Evolutionary conservation across 1,140 invertebrate species (phyloP).

Genomic region (Radopholus similis): DNA sequence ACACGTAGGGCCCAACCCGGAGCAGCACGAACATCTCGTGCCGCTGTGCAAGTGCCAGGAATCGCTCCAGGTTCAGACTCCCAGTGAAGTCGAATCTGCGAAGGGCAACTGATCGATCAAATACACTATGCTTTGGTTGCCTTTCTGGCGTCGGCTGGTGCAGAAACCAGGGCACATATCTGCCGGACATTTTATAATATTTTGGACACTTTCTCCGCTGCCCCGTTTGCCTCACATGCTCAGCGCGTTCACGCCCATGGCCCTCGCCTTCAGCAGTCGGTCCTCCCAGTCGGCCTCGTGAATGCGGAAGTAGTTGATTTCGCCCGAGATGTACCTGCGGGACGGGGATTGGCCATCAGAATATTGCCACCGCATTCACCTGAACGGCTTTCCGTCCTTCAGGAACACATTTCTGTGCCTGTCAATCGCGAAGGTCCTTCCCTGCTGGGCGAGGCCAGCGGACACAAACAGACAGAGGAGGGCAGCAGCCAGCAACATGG

Average conservation of each 20-base stretch:
- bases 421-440: slow-evolving; percentile 57
- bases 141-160: slow-evolving; percentile 74
- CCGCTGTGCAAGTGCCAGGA: slow-evolving; percentile 74
- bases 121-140: neutral
- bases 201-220: no score
- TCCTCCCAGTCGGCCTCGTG: slow-evolving; percentile 78
- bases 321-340: slow-evolving; percentile 80
- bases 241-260: slow-evolving; percentile 85
- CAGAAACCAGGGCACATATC: slow-evolving; percentile 83
- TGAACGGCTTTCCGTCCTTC: slow-evolving; percentile 76
- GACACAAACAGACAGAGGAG: no score
- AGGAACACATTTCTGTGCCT: slow-evolving; percentile 74
- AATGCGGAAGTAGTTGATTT: slow-evolving; percentile 84
- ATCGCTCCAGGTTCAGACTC: slow-evolving; percentile 65
- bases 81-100: slow-evolving; percentile 11
- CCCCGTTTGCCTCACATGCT: no score
- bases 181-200: no score
- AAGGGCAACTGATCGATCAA: slow-evolving; percentile 10
- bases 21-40: slow-evolving; percentile 78
- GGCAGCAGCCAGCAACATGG: no score
- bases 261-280: slow-evolving; percentile 74
- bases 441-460: neutral
- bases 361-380: no score
- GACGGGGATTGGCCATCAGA: no score
- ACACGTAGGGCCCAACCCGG: slow-evolving; percentile 84